Base-by-base conservation (phyloP, 1,140 invertebrate species). In the Cylas formicarius region DNA sequence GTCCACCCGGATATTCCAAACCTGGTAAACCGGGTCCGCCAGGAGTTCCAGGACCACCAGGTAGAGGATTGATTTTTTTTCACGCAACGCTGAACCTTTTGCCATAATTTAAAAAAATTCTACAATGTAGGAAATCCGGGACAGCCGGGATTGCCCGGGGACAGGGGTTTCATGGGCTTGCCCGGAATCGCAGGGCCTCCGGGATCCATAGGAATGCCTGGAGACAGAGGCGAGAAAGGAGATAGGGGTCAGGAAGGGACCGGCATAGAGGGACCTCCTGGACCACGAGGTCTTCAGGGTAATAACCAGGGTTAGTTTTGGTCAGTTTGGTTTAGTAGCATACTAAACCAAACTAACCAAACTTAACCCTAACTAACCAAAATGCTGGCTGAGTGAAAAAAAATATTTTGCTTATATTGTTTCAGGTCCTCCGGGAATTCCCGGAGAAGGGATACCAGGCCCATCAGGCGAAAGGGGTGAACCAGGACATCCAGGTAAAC, bases 161-260 rank as follows among this genome's bases (percentile, higher is more conserved):
- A 64, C 35, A 67, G 76, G 33, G 84, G 84, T 11, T 80, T 79
- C 49, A 69, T 75, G 3, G 83, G 83, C 11, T 67, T 79, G 34
- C 69, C 74, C 0, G 81, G 81, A 13, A 68, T 73, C 8, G 62
- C 70, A 16, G 81, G 80, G 3, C 62, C 67, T 10, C 63, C 69
- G 6, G 82, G 83, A 16, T 66, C 63, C 9, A 59, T 66, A 7
- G 83, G 83, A 5, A 52, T 57, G 6, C 53, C 65, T 28, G 82
- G 83, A 1, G 74, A 78, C 53, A 71, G 75, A 50, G 84, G 83
- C 1, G 81, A 84, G 37, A 83, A 81, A 56, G 84, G 84, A 1
- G 82, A 85, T 5, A 61, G 76, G 60, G 83, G 84, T 1, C 62
- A 66, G 0, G 75, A 83, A 61, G 82, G 81, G 2, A 53, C 80